Percentiles rank a stretch among this genome's conserved stretches.
Conservation (phyloP, 1,140 invertebrate genomes). For the Bombus affinis region DNA sequence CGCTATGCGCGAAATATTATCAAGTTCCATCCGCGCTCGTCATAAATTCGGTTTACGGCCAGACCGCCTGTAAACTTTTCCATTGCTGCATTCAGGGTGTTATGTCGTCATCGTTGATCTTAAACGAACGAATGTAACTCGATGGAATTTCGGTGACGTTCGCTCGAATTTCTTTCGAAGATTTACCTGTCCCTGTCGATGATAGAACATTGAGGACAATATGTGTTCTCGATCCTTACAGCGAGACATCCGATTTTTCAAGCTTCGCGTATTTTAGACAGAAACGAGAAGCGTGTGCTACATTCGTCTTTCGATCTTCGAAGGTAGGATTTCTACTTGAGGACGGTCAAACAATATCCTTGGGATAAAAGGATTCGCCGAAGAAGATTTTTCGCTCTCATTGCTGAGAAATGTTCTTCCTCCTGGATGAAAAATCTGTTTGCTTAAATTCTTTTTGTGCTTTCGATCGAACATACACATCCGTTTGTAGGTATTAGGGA, state of each 20-base stretch:
- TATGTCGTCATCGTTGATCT: conserved; percentile 15
- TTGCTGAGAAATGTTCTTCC: background rate
- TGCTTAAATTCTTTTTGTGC: too few relatives aligned
- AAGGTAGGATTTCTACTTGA: background rate
- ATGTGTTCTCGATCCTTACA: too few relatives aligned
- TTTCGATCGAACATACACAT: too few relatives aligned
- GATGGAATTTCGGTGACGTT: background rate
- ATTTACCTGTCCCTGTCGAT: background rate
- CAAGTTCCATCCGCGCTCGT: background rate
- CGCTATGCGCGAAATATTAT: conserved; percentile 18
- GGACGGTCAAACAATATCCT: background rate
- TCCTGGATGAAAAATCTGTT: background rate
- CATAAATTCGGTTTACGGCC: conserved; percentile 38
- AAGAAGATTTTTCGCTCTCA: background rate
- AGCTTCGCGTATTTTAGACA: background rate
- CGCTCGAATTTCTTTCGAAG: background rate
- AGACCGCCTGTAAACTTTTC: background rate
- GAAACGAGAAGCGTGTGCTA: too few relatives aligned
- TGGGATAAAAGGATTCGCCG: background rate
- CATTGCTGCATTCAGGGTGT: conserved; percentile 1
- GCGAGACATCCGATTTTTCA: background rate
- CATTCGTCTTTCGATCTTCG: background rate
- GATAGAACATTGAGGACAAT: background rate
- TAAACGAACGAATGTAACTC: background rate
- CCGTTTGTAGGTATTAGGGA: too few relatives aligned